Evolutionary conservation across 2,888 invertebrate genomes (phyloP).

Genomic region (Rhyacophila evoluta): DNA sequence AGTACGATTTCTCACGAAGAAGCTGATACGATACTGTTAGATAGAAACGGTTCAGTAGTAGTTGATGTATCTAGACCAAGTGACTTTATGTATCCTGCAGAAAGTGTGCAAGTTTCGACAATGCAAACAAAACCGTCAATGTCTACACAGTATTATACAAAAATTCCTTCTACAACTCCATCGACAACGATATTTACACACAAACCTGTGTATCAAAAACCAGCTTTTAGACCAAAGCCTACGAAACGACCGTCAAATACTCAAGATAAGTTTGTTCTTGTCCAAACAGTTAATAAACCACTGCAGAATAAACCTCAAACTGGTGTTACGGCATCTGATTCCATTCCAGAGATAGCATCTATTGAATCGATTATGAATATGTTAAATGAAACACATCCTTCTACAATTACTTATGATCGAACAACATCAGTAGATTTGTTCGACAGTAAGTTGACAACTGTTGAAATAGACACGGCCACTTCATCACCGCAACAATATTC

Average conservation of each 20-base stretch:
- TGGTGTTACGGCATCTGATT: slow-evolving; percentile 56
- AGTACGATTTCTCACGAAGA: slow-evolving; percentile 72
- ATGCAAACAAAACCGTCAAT: slow-evolving; percentile 68
- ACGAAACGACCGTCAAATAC: slow-evolving; percentile 57
- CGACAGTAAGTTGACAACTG: slow-evolving; percentile 65
- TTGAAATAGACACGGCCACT: slow-evolving; percentile 56
- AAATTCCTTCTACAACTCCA: slow-evolving; percentile 59
- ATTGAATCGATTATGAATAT: slow-evolving; percentile 75
- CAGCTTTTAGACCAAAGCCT: slow-evolving; percentile 71
- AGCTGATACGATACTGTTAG: slow-evolving; percentile 75
- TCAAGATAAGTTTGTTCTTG: slow-evolving; percentile 68
- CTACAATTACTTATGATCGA: slow-evolving; percentile 41
- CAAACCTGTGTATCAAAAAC: slow-evolving; percentile 65
- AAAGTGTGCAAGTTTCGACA: slow-evolving; percentile 64
- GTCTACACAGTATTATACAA: slow-evolving; percentile 58
- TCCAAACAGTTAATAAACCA: slow-evolving; percentile 70
- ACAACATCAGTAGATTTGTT: slow-evolving; percentile 56
- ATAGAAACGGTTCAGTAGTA: slow-evolving; percentile 70
- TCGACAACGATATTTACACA: slow-evolving; percentile 63
- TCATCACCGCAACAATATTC: slow-evolving; percentile 61
- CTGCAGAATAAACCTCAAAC: slow-evolving; percentile 56
- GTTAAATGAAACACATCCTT: slow-evolving; percentile 67
- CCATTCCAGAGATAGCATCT: slow-evolving; percentile 67
- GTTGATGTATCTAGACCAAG: slow-evolving; percentile 67
- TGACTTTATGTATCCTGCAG: slow-evolving; percentile 64